phyloP scores from a whole-genome alignment of 2,113 vertebrate species.

The Trematomus loennbergii region DNA sequence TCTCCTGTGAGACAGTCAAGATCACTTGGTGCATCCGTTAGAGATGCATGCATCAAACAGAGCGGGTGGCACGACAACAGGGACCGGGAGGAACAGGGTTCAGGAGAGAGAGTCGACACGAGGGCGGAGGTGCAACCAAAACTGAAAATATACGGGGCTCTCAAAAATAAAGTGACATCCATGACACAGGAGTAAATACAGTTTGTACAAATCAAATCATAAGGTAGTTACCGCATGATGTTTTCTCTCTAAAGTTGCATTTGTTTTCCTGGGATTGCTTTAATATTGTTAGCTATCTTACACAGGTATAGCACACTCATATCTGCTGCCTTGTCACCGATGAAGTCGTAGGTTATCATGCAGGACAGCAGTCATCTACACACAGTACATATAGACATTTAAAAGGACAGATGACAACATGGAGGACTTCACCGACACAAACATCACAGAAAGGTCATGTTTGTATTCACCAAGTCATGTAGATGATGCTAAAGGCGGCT shows the following conservation, averaged over 20 bases:
- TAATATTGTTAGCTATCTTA: neutral
- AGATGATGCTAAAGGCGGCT: neutral
- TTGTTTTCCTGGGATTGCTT: neutral
- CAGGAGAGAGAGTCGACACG: slow-evolving; percentile 55
- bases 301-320: neutral
- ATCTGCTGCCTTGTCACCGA: neutral
- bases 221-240: slow-evolving; percentile 12
- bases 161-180: slow-evolving; percentile 47
- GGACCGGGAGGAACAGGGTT: slow-evolving; percentile 52
- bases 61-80: slow-evolving; percentile 49
- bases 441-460: slow-evolving; percentile 16
- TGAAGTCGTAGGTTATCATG: slow-evolving; percentile 28
- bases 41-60: slow-evolving; percentile 74
- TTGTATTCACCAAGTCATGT: neutral
- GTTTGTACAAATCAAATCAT: slow-evolving; percentile 18
- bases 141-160: slow-evolving; percentile 33
- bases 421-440: slow-evolving; percentile 11
- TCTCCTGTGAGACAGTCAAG: slow-evolving; percentile 84
- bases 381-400: slow-evolving; percentile 30
- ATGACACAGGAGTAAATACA: slow-evolving; percentile 24
- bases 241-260: slow-evolving; percentile 46
- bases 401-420: slow-evolving; percentile 32
- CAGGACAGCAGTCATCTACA: slow-evolving; percentile 26
- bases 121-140: slow-evolving; percentile 47
- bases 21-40: slow-evolving; percentile 80